Conservation (phyloP, 1,140 invertebrate genomes). For the Helicoverpa armigera region DNA sequence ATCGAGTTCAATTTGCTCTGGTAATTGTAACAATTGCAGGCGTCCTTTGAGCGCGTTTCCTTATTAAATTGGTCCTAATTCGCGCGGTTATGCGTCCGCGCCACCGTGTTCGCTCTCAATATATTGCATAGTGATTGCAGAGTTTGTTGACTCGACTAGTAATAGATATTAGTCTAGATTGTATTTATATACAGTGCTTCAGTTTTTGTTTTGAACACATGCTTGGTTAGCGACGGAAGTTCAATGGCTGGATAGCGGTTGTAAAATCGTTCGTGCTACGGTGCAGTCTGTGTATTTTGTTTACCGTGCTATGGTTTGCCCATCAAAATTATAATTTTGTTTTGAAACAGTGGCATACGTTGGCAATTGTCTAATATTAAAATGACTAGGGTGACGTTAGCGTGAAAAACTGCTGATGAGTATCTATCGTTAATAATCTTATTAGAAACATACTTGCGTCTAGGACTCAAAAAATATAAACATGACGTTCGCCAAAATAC, state of each 20-base stretch:
- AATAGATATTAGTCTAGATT: not conserved
- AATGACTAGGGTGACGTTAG: too few species aligned
- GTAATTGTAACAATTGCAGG: constrained; percentile 66
- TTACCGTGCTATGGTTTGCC: too few species aligned
- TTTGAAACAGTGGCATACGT: too few species aligned
- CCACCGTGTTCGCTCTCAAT: constrained; percentile 18
- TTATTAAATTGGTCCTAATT: constrained; percentile 60
- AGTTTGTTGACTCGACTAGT: constrained; percentile 34
- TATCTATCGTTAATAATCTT: too few species aligned
- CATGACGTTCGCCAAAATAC: too few species aligned
- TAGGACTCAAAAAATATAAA: too few species aligned
- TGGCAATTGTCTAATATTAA: too few species aligned
- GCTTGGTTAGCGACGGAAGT: not conserved
- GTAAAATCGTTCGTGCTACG: not conserved
- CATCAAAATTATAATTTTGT: too few species aligned
- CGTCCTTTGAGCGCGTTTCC: constrained; percentile 67
- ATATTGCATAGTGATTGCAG: constrained; percentile 36
- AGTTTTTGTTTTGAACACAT: constrained; percentile 18
- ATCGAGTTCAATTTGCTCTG: constrained; percentile 38
- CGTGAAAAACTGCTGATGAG: too few species aligned
- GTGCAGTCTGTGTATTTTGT: not conserved
- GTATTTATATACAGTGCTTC: not conserved
- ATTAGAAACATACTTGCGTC: too few species aligned
- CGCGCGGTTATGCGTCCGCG: constrained; percentile 28
- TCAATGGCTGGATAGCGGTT: not conserved